These are phyloP conservation scores for Borostomias antarcticus DNA, from an alignment of 2,797 vertebrate species.

Conservation along the genomic window DNA sequence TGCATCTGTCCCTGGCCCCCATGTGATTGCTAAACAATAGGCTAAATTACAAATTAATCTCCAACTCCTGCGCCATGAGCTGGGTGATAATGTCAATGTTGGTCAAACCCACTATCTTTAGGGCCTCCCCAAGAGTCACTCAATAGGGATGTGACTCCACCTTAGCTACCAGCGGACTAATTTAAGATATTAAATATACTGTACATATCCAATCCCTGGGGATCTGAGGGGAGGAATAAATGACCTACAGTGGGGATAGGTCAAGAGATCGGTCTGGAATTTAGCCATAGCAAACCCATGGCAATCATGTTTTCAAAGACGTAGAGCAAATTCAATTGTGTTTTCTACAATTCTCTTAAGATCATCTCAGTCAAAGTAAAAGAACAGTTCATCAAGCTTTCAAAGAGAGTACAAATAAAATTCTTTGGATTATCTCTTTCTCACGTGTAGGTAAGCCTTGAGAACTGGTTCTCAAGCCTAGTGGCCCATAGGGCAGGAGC, in stretches of 20 bases:
- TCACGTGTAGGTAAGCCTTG: no score
- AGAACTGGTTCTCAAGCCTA: no score
- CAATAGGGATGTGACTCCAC: not conserved
- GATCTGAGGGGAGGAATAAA: not conserved
- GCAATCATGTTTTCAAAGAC: not conserved
- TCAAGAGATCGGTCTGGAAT: not conserved
- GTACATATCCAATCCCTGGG: not conserved
- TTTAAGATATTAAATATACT: not conserved
- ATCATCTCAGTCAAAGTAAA: conserved; percentile 38
- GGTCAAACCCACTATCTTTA: no score
- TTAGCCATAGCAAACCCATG: conserved; percentile 5
- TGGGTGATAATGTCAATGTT: not conserved
- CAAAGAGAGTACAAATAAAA: conserved; percentile 59
- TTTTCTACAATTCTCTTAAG: conserved; percentile 33
- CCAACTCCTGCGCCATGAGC: not conserved
- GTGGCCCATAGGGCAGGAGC: no score
- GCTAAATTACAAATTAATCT: no score
- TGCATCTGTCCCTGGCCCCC: no score
- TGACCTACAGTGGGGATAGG: not conserved
- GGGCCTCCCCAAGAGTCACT: no score
- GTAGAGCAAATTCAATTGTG: conserved; percentile 28
- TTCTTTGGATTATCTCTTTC: conserved; percentile 73
- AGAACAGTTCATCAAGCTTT: conserved; percentile 46
- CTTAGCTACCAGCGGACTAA: not conserved
- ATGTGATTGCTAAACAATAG: not conserved